Percentiles rank a stretch among this genome's conserved stretches.
phyloP scores from a whole-genome alignment of 2,113 vertebrate species.

The Daphoenositta chrysoptera region DNA sequence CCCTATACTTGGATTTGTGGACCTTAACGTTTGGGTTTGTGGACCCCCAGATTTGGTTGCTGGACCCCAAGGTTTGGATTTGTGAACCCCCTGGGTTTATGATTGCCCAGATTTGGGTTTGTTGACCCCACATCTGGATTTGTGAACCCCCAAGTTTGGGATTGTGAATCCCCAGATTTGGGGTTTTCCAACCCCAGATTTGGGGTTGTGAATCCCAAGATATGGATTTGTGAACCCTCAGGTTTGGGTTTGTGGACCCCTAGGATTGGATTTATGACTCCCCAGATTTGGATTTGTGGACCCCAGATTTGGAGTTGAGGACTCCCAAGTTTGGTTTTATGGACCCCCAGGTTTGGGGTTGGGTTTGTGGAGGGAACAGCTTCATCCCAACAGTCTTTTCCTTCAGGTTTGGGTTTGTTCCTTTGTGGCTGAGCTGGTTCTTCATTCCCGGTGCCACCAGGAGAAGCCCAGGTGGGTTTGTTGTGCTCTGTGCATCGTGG shows the following conservation, averaged over 20 bases:
- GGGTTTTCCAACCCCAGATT: too few relatives aligned
- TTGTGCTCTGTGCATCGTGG: constrained; percentile 38
- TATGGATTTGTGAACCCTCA: not conserved
- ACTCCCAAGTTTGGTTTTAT: not conserved
- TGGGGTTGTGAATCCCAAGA: not conserved
- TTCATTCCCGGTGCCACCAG: not conserved
- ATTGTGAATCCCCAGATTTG: not conserved
- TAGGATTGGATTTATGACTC: too few relatives aligned
- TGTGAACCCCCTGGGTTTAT: too few relatives aligned
- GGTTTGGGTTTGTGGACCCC: not conserved
- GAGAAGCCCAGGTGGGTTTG: not conserved
- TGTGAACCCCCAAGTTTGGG: not conserved
- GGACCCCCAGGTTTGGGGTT: not conserved
- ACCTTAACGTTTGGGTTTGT: not conserved
- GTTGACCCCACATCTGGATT: not conserved
- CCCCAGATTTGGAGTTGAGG: not conserved
- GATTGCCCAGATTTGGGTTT: too few relatives aligned
- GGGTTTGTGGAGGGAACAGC: not conserved
- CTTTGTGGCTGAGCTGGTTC: not conserved
- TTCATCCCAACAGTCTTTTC: not conserved
- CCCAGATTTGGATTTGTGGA: not conserved
- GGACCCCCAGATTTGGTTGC: not conserved
- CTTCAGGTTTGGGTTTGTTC: not conserved
- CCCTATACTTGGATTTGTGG: too few relatives aligned
- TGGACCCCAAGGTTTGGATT: not conserved